A percentile compares a stretch with the other conserved stretches of the same genome.
These are phyloP conservation scores for Gymnothorax reevesii DNA, from an alignment of 2,797 vertebrate species.

Conservation along the genomic window DNA sequence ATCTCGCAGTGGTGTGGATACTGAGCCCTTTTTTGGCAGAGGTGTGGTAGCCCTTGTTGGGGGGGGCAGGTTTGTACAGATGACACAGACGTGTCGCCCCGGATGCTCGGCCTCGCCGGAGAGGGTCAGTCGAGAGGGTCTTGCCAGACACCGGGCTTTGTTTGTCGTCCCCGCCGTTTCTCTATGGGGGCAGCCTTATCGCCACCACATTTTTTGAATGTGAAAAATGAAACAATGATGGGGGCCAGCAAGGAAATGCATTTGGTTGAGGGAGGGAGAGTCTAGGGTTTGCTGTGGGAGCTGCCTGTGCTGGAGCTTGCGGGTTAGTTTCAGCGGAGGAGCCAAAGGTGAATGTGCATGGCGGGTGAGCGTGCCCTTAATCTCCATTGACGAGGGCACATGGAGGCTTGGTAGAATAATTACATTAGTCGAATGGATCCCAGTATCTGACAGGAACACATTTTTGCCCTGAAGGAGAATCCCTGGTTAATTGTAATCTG, in stretches of 20 bases:
- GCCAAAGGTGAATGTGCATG: slow-evolving; percentile 80
- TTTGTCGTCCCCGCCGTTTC: slow-evolving; percentile 40
- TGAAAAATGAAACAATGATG: not conserved
- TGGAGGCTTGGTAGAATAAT: slow-evolving; percentile 74
- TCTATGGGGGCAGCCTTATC: slow-evolving; percentile 51
- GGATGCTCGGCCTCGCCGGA: slow-evolving; percentile 58
- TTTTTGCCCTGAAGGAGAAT: slow-evolving; percentile 81
- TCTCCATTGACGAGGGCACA: slow-evolving; percentile 77
- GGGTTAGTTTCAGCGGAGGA: slow-evolving; percentile 67
- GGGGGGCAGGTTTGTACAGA: slow-evolving; percentile 46
- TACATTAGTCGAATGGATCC: slow-evolving; percentile 81
- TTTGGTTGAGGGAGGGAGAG: not conserved
- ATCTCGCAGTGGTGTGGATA: slow-evolving; percentile 63
- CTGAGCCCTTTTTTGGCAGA: slow-evolving; percentile 54
- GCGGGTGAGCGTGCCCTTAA: slow-evolving; percentile 76
- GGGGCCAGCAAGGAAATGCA: not conserved
- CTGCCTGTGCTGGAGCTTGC: not conserved
- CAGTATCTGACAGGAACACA: slow-evolving; percentile 84
- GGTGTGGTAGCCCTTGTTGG: slow-evolving; percentile 51
- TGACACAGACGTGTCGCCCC: slow-evolving; percentile 66
- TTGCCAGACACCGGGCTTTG: slow-evolving; percentile 50
- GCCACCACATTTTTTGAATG: slow-evolving; percentile 61
- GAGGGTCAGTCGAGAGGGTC: slow-evolving; percentile 62
- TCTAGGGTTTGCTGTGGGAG: not conserved
- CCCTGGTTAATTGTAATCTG: slow-evolving; percentile 81